phyloP scores from a whole-genome alignment of 2,797 vertebrate species.

The Euthynnus affinis region DNA sequence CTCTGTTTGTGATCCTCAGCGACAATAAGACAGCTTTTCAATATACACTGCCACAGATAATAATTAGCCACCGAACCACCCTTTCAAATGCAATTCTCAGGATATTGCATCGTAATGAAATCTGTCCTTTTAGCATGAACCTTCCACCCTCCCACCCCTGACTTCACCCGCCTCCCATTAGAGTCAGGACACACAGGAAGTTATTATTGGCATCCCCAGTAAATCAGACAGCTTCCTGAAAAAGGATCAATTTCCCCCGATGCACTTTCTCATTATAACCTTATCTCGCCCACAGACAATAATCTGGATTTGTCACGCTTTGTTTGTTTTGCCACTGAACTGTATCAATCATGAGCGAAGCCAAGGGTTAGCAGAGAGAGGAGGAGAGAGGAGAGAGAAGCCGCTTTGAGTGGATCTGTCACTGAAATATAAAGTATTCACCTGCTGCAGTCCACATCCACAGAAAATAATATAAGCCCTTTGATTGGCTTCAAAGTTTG shows the following conservation, averaged over 20 bases:
- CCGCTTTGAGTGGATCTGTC: constrained; percentile 55
- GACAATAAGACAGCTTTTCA: constrained; percentile 71
- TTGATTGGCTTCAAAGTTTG: constrained; percentile 81
- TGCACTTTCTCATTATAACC: constrained; percentile 87
- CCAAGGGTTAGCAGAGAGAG: constrained; percentile 53
- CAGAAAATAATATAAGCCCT: constrained; percentile 69
- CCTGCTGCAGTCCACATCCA: constrained; percentile 63
- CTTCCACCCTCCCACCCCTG: constrained; percentile 45
- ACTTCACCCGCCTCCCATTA: constrained; percentile 72
- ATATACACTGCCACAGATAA: constrained; percentile 56
- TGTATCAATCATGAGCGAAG: constrained; percentile 78
- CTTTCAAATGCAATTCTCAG: constrained; percentile 62
- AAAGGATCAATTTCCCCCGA: constrained; percentile 86
- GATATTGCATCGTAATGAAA: constrained; percentile 81
- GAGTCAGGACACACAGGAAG: constrained; percentile 81
- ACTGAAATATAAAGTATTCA: constrained; percentile 72
- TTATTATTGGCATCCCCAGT: constrained; percentile 82
- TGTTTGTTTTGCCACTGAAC: constrained; percentile 84
- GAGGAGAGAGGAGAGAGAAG: constrained; percentile 53
- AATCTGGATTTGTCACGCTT: constrained; percentile 87
- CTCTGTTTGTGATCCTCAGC: constrained; percentile 46
- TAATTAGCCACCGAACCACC: constrained; percentile 63
- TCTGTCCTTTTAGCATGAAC: constrained; percentile 65
- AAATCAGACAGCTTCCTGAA: constrained; percentile 85
- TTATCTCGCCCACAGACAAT: constrained; percentile 86